phyloP scores from a whole-genome alignment of 1,140 invertebrate genomes.

The Leptinotarsa undecemlineata region DNA sequence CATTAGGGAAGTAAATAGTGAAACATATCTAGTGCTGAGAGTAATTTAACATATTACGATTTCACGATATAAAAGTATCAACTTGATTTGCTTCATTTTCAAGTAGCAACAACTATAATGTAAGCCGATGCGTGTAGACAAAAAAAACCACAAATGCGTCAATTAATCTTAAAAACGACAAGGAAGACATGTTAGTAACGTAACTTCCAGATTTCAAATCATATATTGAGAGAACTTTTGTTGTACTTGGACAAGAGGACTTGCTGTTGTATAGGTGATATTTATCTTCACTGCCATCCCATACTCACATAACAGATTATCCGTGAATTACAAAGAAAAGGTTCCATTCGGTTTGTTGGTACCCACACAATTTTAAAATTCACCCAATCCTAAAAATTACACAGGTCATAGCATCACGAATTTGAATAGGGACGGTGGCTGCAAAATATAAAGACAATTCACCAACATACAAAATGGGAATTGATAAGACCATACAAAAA shows the following conservation, averaged over 20 bases:
- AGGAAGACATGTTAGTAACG: not conserved
- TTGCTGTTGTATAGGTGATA: too few species aligned
- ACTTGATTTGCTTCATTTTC: too few species aligned
- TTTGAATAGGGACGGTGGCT: not conserved
- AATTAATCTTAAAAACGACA: not conserved
- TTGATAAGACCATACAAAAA: too few species aligned
- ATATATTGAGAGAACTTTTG: not conserved
- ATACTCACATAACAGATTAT: too few species aligned
- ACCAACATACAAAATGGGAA: too few species aligned
- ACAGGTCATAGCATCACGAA: not conserved
- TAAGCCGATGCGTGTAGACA: not conserved
- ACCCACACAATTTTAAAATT: not conserved
- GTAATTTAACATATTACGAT: too few species aligned
- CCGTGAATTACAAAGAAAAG: too few species aligned
- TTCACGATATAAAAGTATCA: too few species aligned
- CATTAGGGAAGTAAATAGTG: too few species aligned
- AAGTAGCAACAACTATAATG: not conserved
- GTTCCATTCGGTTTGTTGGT: not conserved
- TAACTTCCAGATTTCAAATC: not conserved
- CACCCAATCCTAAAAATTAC: not conserved
- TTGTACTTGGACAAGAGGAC: not conserved
- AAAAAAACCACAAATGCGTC: not conserved
- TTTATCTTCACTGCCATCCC: too few species aligned
- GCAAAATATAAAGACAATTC: not conserved
- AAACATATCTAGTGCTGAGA: too few species aligned